phyloP scores from a whole-genome alignment of 2,888 invertebrate genomes.

The Lordiphosa andalusiaca region DNA sequence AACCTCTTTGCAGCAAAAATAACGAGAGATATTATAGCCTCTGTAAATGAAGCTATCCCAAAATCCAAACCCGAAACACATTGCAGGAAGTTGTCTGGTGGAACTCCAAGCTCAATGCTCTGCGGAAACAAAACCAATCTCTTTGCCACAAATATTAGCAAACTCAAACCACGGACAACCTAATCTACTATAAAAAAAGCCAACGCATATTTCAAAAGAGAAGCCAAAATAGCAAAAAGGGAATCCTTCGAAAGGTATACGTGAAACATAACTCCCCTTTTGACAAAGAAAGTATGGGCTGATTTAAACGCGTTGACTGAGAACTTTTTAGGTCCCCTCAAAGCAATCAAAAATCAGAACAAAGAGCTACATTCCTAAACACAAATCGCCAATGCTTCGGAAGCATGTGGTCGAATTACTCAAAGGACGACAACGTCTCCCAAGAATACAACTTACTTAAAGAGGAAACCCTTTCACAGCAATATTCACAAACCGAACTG shows the following conservation, averaged over 20 bases:
- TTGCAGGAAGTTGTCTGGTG: no score
- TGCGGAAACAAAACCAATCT: background rate
- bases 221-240: background rate
- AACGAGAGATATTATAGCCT: no score
- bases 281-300: background rate
- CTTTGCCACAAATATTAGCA: background rate
- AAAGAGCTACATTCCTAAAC: background rate
- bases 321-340: background rate
- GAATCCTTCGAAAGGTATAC: background rate
- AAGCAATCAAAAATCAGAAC: slow-evolving; percentile 1
- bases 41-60: no score
- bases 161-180: no score
- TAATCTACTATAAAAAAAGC: no score
- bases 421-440: background rate
- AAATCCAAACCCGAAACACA: no score
- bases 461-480: no score
- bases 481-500: no score
- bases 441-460: background rate
- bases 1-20: no score
- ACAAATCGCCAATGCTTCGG: background rate
- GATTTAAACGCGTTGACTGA: background rate
- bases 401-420: background rate
- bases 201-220: no score
- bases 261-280: background rate
- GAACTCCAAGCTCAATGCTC: no score